Percentiles rank a stretch among this genome's conserved stretches.
Conservation (phyloP, 2,113 vertebrate species). For the Oryzias curvinotus region DNA sequence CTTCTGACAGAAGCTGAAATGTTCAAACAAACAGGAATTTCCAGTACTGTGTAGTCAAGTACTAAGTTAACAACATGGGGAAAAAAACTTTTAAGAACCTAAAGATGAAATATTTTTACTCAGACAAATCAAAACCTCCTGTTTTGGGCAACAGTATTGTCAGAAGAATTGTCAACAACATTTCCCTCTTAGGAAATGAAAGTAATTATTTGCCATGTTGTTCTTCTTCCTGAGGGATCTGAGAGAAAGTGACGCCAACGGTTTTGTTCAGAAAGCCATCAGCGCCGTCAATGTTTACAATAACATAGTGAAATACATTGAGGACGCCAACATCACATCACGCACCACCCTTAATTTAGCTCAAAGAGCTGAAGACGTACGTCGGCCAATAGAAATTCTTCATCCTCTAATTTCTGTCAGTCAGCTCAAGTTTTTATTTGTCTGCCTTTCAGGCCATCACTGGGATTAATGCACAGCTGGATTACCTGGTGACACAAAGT, state of each 20-base stretch:
- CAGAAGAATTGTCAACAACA: too few relatives aligned
- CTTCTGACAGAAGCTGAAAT: neutral
- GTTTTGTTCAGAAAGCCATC: slow-evolving; percentile 91
- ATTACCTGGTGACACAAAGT: slow-evolving; percentile 81
- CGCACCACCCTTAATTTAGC: slow-evolving; percentile 81
- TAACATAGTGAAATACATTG: slow-evolving; percentile 86
- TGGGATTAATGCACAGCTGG: slow-evolving; percentile 84
- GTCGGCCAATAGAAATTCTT: slow-evolving; percentile 40
- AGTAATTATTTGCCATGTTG: neutral
- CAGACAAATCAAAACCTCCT: too few relatives aligned
- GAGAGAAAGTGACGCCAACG: slow-evolving; percentile 86
- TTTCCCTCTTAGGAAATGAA: too few relatives aligned
- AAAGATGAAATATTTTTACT: too few relatives aligned
- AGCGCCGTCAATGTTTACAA: slow-evolving; percentile 92
- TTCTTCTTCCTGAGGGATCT: slow-evolving; percentile 72
- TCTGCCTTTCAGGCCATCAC: slow-evolving; percentile 77
- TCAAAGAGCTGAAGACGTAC: slow-evolving; percentile 84
- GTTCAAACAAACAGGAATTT: neutral
- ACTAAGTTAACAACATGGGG: too few relatives aligned
- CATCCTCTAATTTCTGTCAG: neutral
- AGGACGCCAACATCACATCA: slow-evolving; percentile 84
- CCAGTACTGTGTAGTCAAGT: too few relatives aligned
- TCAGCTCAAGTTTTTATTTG: neutral
- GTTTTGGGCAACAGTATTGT: too few relatives aligned
- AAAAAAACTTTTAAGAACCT: too few relatives aligned